Conservation (phyloP, 1,140 invertebrate species). For the Neodiprion pinetum region DNA sequence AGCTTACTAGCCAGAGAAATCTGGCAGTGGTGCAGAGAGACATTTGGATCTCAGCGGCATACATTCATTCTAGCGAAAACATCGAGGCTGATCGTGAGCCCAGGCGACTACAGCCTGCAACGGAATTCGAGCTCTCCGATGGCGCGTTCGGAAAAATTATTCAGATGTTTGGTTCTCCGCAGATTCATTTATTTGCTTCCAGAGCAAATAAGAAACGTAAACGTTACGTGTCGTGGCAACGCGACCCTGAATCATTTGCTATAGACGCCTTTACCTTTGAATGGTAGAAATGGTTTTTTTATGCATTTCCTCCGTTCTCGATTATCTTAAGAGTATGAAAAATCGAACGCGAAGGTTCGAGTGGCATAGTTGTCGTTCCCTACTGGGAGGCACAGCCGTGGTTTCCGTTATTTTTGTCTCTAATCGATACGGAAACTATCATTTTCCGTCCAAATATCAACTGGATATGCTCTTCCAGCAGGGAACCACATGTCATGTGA, state of each 20-base stretch:
- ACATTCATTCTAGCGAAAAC: constrained; percentile 31
- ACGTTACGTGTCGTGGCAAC: constrained; percentile 14
- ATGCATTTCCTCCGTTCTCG: constrained; percentile 23
- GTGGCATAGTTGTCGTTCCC: constrained; percentile 21
- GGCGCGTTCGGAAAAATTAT: too few species aligned
- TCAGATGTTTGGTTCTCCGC: constrained; percentile 10
- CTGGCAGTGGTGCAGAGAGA: neutral
- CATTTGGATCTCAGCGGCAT: constrained; percentile 22
- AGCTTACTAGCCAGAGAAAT: constrained; percentile 27
- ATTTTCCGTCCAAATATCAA: neutral
- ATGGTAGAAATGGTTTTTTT: constrained; percentile 14
- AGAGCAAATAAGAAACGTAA: constrained; percentile 22
- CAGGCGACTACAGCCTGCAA: too few species aligned
- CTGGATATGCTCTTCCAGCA: constrained; percentile 25
- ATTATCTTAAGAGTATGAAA: constrained; percentile 19
- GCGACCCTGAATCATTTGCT: constrained; percentile 10
- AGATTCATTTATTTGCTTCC: constrained; percentile 25
- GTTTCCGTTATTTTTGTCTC: constrained; percentile 20
- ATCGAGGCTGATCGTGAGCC: too few species aligned
- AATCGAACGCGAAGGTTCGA: constrained; percentile 2
- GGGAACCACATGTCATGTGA: constrained; percentile 12
- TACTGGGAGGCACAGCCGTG: constrained; percentile 22
- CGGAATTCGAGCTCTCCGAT: too few species aligned
- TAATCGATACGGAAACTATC: neutral
- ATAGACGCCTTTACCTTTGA: constrained; percentile 22